phyloP scores from a whole-genome alignment of 2,113 vertebrate species.

The Tautogolabrus adspersus region DNA sequence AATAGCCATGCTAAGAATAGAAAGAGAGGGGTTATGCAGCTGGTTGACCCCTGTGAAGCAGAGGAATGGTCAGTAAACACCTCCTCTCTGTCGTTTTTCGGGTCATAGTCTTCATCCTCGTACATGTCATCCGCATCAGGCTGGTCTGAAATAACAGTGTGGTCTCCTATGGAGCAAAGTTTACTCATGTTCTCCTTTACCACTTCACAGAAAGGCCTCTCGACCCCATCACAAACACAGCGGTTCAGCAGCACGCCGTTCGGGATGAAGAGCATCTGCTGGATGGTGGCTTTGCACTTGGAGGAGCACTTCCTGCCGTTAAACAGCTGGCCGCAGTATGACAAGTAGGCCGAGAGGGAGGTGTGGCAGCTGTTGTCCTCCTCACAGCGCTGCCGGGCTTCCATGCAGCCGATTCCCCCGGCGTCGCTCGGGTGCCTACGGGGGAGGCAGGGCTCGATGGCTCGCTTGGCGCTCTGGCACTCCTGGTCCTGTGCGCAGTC shows the following conservation, averaged over 20 bases:
- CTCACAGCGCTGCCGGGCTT: conserved; percentile 85
- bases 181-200: conserved; percentile 87
- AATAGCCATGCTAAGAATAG: conserved; percentile 57
- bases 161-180: conserved; percentile 81
- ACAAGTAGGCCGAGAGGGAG: conserved; percentile 82
- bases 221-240: conserved; percentile 85
- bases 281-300: conserved; percentile 82
- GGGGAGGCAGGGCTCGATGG: conserved; percentile 85
- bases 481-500: conserved; percentile 80
- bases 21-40: conserved; percentile 38
- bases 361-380: conserved; percentile 78
- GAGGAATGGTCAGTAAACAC: conserved; percentile 41
- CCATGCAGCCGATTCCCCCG: conserved; percentile 84
- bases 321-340: conserved; percentile 87
- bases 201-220: conserved; percentile 87
- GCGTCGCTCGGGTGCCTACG: conserved; percentile 76
- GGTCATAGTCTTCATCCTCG: conserved; percentile 82
- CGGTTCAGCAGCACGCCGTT: conserved; percentile 82
- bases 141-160: conserved; percentile 63
- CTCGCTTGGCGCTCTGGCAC: conserved; percentile 77
- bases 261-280: conserved; percentile 84
- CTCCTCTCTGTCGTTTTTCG: conserved; percentile 70
- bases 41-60: conserved; percentile 24
- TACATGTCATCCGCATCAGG: conserved; percentile 75
- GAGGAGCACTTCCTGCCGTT: conserved; percentile 85